Percentiles rank a stretch among this genome's conserved stretches.
phyloP scores from a whole-genome alignment of 92 coral and sea anemone genomes.

The Bergia puertoricense region DNA sequence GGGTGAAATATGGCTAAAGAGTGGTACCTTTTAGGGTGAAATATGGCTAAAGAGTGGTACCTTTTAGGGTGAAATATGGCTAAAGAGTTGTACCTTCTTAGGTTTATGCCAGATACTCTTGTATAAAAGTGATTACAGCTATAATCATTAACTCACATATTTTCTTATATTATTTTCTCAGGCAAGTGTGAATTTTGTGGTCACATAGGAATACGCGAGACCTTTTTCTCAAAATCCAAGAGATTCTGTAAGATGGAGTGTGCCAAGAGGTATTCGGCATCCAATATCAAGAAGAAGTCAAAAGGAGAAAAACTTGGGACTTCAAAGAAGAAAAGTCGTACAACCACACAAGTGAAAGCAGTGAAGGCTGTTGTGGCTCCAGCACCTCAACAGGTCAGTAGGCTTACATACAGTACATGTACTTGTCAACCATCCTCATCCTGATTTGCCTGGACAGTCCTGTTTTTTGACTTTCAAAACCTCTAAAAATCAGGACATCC shows the following conservation, averaged over 20 bases:
- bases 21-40: too few relatives aligned
- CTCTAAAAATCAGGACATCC: too few relatives aligned
- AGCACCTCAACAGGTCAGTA: constrained; percentile 35
- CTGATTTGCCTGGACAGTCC: too few relatives aligned
- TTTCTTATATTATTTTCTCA: constrained; percentile 1
- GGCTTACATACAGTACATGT: not conserved
- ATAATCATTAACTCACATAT: not conserved
- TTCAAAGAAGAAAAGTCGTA: constrained; percentile 87
- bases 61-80: too few relatives aligned
- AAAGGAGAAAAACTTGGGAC: constrained; percentile 89
- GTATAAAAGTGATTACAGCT: too few relatives aligned
- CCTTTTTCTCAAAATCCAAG: constrained; percentile 96
- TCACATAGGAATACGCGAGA: constrained; percentile 86
- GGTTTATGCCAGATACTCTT: too few relatives aligned
- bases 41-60: too few relatives aligned
- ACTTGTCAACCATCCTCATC: too few relatives aligned
- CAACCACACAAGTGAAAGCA: constrained; percentile 56
- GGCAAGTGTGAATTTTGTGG: constrained; percentile 99
- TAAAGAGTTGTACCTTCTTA: too few relatives aligned
- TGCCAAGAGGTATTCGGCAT: constrained; percentile 99
- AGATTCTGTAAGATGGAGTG: constrained; percentile 99
- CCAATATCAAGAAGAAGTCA: constrained; percentile 98
- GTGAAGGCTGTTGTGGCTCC: constrained; percentile 40
- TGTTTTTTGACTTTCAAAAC: too few relatives aligned
- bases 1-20: too few relatives aligned